Conservation (phyloP, 2,113 vertebrate genomes). For the Garra rufa region DNA sequence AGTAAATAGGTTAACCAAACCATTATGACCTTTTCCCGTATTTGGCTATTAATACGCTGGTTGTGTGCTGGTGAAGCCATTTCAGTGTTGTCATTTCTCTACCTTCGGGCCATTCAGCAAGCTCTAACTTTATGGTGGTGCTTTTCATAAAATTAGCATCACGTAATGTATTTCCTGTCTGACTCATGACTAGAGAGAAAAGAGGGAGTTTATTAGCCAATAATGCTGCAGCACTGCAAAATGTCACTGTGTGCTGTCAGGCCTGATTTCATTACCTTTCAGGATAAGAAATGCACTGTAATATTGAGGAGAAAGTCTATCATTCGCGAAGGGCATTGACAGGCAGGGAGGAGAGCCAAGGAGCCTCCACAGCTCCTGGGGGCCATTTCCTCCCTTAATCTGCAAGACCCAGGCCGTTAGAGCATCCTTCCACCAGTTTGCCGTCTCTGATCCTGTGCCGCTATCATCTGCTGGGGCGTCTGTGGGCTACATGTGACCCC, state of each 20-base stretch:
- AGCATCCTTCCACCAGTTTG: constrained; percentile 45
- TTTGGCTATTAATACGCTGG: background rate
- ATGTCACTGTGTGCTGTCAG: constrained; percentile 63
- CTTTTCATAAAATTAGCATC: constrained; percentile 53
- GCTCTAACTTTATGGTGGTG: constrained; percentile 50
- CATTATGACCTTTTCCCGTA: constrained; percentile 59
- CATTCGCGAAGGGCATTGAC: constrained; percentile 58
- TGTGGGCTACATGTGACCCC: constrained; percentile 15
- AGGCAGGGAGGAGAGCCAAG: constrained; percentile 48
- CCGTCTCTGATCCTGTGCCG: constrained; percentile 51
- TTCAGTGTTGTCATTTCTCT: constrained; percentile 21
- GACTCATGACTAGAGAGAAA: constrained; percentile 43
- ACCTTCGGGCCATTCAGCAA: constrained; percentile 43
- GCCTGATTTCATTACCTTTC: constrained; percentile 63
- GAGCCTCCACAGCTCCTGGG: constrained; percentile 43
- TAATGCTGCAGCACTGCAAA: constrained; percentile 57
- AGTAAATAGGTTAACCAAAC: constrained; percentile 71
- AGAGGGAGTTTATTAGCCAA: constrained; percentile 59
- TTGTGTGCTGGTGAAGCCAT: constrained; percentile 5
- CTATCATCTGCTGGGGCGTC: constrained; percentile 32
- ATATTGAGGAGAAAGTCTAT: constrained; percentile 53
- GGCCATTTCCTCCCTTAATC: constrained; percentile 60
- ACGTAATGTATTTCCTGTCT: constrained; percentile 61
- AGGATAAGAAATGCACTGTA: constrained; percentile 56
- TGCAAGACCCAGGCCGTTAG: constrained; percentile 53